Percentiles rank a stretch among this genome's conserved stretches.
Conservation (phyloP, 1,140 invertebrate genomes). For the Solenopsis invicta region DNA sequence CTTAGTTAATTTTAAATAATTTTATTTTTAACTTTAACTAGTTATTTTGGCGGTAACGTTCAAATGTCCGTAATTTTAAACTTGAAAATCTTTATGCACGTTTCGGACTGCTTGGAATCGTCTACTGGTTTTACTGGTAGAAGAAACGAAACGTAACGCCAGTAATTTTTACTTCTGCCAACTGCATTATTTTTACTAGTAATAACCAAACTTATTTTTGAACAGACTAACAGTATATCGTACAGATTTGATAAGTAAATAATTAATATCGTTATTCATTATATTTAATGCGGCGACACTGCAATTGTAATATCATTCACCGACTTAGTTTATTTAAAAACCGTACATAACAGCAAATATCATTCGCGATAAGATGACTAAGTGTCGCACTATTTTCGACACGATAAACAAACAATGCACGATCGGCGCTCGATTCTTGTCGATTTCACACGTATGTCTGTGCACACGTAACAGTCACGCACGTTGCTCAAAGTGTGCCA, state of each 20-base stretch:
- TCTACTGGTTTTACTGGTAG: no score
- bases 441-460: not conserved
- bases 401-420: not conserved
- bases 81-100: no score
- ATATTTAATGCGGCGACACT: slow-evolving; percentile 13
- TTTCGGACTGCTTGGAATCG: no score
- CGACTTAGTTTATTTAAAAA: slow-evolving; percentile 42
- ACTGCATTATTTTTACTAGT: no score
- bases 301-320: not conserved
- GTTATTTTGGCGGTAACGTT: no score
- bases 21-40: no score
- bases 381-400: not conserved
- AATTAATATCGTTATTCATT: not conserved
- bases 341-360: not conserved
- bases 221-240: not conserved
- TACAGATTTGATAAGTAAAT: slow-evolving; percentile 42
- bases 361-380: not conserved
- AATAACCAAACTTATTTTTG: no score
- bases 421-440: not conserved
- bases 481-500: slow-evolving; percentile 19
- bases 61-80: no score
- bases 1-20: no score
- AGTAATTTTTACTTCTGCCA: no score
- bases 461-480: not conserved
- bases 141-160: no score